Evolutionary conservation across 2,888 invertebrate genomes (phyloP), one percentile per base, ranked within the genome.

Genomic region (Diplolepis rosae): DNA sequence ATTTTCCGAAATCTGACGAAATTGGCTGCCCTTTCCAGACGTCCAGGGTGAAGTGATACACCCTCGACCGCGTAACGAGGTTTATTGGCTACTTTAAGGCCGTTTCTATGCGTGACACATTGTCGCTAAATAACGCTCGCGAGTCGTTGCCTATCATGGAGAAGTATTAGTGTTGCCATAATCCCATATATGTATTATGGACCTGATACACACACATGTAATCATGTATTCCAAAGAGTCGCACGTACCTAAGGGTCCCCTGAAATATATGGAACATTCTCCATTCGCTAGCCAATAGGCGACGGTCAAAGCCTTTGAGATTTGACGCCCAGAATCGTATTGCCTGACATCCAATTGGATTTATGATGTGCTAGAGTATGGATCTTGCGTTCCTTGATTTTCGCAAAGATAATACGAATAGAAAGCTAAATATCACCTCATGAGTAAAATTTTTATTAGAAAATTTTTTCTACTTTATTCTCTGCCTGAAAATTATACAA

Each of bases 81-180:
- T 87, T 89, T 89, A 89, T 89, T 88, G 87, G 87, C 89, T 89
- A 82, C 87, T 90, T 89, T 84, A 85, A 84, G 88, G 87, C 86
- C 84, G 86, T 90, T 90, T 89, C 89, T 89, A 90, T 90, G 90
- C 90, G 85, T 87, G 85, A 87, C 89, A 88, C 89, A 89, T 87
- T 88, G 85, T 83, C 85, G 84, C 87, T 88, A 88, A 89, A 89
- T 88, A 88, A 89, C 86, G 84, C 82, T 73, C 73, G 78, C 77
- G 70, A 66, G 71, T 75, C 69, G 68, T 70, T 65, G 28, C 68
- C 51, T 51, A 71, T 70, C 69, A 69, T 28, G 48, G n/a, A 9
- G 11, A 42, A n/a, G 48, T 66, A 24, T 51, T 42, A 69, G 70
- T 73, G 69, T 69, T 69, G 61, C 54, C 66, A 45, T 32, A 32